Percentiles rank a stretch among this genome's conserved stretches.
Conservation (phyloP, 2,797 vertebrate genomes). For the Australoheros facetus region DNA sequence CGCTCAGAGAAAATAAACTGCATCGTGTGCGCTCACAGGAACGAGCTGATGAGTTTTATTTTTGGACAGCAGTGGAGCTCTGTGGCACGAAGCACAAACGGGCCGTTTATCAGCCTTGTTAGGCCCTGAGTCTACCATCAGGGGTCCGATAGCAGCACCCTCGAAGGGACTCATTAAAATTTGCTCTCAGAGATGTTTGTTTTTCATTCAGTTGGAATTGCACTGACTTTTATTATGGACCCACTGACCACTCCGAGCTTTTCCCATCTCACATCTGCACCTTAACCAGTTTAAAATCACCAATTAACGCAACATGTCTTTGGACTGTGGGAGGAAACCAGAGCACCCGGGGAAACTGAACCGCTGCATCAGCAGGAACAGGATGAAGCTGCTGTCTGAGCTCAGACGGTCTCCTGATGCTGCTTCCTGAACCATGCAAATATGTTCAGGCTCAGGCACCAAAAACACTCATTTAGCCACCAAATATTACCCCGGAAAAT, state of each 20-base stretch:
- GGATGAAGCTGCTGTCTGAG: no score
- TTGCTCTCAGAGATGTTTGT: fast-evolving
- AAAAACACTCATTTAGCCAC: neutral
- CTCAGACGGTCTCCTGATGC: no score
- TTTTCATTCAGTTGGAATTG: neutral
- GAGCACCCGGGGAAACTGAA: neutral
- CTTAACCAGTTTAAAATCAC: no score
- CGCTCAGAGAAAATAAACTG: neutral
- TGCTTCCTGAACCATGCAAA: no score
- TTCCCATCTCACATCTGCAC: fast-evolving
- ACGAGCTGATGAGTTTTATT: neutral
- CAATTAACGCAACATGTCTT: neutral
- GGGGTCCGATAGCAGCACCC: neutral
- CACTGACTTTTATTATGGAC: neutral
- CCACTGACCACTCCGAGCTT: neutral
- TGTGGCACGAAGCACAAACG: neutral
- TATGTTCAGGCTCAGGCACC: neutral
- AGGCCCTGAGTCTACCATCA: neutral
- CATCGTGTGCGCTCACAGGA: neutral
- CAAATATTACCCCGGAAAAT: neutral
- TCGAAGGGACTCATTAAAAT: neutral
- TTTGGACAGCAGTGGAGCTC: neutral
- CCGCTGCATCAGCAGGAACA: no score
- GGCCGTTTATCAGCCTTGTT: neutral
- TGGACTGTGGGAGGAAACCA: neutral